Evolutionary conservation across 2,888 invertebrate species (phyloP).

Genomic region (Eupeodes luniger): DNA sequence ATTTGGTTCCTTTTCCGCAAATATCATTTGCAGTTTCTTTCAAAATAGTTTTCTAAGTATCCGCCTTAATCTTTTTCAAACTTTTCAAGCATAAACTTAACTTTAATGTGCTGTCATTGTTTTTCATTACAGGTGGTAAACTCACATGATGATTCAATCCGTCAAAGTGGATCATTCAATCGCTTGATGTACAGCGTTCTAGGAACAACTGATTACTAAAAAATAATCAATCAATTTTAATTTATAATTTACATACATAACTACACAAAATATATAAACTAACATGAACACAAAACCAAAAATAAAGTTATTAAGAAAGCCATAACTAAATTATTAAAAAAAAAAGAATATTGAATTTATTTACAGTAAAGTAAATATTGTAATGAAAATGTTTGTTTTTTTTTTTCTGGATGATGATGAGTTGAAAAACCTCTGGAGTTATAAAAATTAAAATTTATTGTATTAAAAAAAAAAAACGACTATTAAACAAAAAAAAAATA

Average conservation of each 20-base stretch:
- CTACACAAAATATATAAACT: slow-evolving; percentile 44
- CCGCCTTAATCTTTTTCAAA: too few relatives aligned
- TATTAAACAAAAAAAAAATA: slow-evolving; percentile 43
- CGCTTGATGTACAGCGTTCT: slow-evolving; percentile 96
- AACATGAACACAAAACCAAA: slow-evolving; percentile 48
- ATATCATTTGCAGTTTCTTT: too few relatives aligned
- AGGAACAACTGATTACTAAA: slow-evolving; percentile 89
- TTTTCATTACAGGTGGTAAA: slow-evolving; percentile 82
- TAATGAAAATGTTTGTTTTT: slow-evolving; percentile 58
- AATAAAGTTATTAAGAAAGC: slow-evolving; percentile 11
- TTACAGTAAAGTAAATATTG: slow-evolving; percentile 65
- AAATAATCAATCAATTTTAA: slow-evolving; percentile 21
- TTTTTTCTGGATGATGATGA: slow-evolving; percentile 42
- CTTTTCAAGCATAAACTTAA: background rate
- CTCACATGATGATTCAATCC: slow-evolving; percentile 91
- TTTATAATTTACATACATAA: slow-evolving; percentile 44
- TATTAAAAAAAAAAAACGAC: slow-evolving; percentile 67
- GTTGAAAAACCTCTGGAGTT: slow-evolving; percentile 57
- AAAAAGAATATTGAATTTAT: slow-evolving; percentile 65
- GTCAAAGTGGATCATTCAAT: slow-evolving; percentile 96
- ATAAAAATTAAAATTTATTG: slow-evolving; percentile 49
- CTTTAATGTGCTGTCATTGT: background rate
- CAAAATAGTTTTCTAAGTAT: too few relatives aligned
- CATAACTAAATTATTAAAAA: slow-evolving; percentile 3
- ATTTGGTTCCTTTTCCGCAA: too few relatives aligned